These are phyloP conservation scores for Campaea margaritaria DNA, from an alignment of 2,888 invertebrate genomes.

Conservation along the genomic window DNA sequence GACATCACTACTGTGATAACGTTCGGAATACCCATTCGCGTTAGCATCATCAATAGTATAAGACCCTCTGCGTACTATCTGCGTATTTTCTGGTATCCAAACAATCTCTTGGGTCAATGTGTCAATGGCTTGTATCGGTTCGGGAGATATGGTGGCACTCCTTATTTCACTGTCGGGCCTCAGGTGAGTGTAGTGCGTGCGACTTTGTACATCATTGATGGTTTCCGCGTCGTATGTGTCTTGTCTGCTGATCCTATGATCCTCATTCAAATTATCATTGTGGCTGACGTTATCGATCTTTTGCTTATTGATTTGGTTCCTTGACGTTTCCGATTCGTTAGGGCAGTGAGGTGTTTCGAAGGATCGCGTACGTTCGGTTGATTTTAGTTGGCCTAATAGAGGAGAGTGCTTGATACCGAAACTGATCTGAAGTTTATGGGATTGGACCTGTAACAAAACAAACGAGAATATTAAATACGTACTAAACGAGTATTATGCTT, in stretches of 20 bases:
- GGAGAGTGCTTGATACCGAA: slow-evolving; percentile 96
- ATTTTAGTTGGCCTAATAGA: slow-evolving; percentile 84
- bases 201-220: slow-evolving; percentile 48
- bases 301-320: slow-evolving; percentile 29
- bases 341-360: slow-evolving; percentile 40
- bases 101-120: slow-evolving; percentile 73
- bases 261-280: slow-evolving; percentile 42
- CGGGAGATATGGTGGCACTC: slow-evolving; percentile 72
- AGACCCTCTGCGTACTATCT: slow-evolving; percentile 68
- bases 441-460: slow-evolving; percentile 64
- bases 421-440: slow-evolving; percentile 82
- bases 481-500: too few species aligned
- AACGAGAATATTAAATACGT: background rate
- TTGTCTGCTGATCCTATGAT: slow-evolving; percentile 44
- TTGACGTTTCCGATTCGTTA: slow-evolving; percentile 13
- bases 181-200: slow-evolving; percentile 68
- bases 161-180: slow-evolving; percentile 67
- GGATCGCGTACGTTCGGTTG: slow-evolving; percentile 55
- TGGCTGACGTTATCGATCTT: slow-evolving; percentile 29
- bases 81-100: slow-evolving; percentile 71
- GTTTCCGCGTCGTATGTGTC: slow-evolving; percentile 46
- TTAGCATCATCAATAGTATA: slow-evolving; percentile 76
- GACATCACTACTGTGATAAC: slow-evolving; percentile 68
- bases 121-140: slow-evolving; percentile 67
- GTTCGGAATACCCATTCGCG: slow-evolving; percentile 64